Conservation (phyloP, 2,888 invertebrate species). For the Orthonychiurus folsomi region DNA sequence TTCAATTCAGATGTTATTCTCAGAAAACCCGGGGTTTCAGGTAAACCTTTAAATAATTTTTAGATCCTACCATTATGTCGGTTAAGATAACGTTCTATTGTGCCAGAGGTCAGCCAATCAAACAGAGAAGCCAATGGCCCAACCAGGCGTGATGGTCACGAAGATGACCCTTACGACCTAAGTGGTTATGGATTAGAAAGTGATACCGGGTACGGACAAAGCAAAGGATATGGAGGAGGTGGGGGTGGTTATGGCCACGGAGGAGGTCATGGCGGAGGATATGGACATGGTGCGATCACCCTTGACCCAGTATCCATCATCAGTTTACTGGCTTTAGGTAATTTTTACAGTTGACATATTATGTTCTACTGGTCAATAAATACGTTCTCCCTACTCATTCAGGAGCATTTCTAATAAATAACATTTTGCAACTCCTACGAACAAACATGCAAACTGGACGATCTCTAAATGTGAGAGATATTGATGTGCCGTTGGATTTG, state of each 20-base stretch:
- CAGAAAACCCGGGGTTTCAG: neutral
- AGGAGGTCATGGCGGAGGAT: conserved; percentile 14
- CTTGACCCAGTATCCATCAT: conserved; percentile 40
- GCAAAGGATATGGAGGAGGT: conserved; percentile 21
- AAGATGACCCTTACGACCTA: neutral
- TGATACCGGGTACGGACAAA: conserved; percentile 6
- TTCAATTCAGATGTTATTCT: neutral
- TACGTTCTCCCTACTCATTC: neutral
- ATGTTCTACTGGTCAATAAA: neutral
- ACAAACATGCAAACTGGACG: conserved; percentile 23
- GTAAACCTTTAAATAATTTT: neutral
- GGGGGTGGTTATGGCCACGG: conserved; percentile 31
- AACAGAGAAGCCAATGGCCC: too few relatives aligned
- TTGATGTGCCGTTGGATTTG: conserved; percentile 25
- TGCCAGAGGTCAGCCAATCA: too few relatives aligned
- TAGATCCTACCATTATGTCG: too few relatives aligned
- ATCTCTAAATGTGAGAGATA: conserved; percentile 23
- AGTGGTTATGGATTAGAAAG: conserved; percentile 4
- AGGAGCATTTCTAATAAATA: conserved; percentile 39
- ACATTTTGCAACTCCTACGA: conserved; percentile 37
- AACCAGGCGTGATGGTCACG: neutral
- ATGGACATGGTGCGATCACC: conserved; percentile 33
- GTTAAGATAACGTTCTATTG: too few relatives aligned
- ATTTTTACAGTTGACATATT: neutral
- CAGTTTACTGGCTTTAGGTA: conserved; percentile 38